Conservation (phyloP, 1,140 invertebrate genomes). For the Zaprionus ghesquierei region DNA sequence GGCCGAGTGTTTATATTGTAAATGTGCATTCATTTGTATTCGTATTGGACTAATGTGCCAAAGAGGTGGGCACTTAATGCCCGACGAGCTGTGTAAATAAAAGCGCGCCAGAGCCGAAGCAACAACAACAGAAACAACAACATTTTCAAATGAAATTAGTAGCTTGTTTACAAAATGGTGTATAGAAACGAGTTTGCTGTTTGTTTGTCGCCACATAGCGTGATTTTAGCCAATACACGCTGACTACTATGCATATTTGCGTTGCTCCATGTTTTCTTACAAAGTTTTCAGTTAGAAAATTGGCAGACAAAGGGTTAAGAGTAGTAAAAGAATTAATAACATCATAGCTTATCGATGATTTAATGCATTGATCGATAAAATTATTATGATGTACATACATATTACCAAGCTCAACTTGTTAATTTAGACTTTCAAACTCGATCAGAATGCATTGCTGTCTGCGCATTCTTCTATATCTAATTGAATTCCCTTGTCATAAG, state of each 20-base stretch:
- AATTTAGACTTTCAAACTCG: not conserved
- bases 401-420: not conserved
- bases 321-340: too few relatives aligned
- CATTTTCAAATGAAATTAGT: slow-evolving; percentile 55
- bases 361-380: not conserved
- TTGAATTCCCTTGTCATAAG: slow-evolving; percentile 74
- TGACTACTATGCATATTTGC: slow-evolving; percentile 4
- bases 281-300: not conserved
- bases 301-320: too few relatives aligned
- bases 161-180: slow-evolving; percentile 67
- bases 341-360: not conserved
- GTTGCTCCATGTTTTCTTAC: too few relatives aligned
- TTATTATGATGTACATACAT: too few relatives aligned
- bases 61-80: slow-evolving; percentile 74
- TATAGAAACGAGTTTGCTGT: slow-evolving; percentile 65
- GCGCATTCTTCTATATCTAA: slow-evolving; percentile 48
- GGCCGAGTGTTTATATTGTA: slow-evolving; percentile 58
- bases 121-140: slow-evolving; percentile 12
- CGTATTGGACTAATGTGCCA: slow-evolving; percentile 73
- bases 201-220: slow-evolving; percentile 51
- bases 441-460: slow-evolving; percentile 22
- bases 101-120: slow-evolving; percentile 26
- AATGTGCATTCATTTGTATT: slow-evolving; percentile 75
- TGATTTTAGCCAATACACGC: slow-evolving; percentile 20
- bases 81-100: slow-evolving; percentile 71